These are phyloP conservation scores for Vipera latastei DNA, from an alignment of 2,797 vertebrate species.

Conservation along the genomic window DNA sequence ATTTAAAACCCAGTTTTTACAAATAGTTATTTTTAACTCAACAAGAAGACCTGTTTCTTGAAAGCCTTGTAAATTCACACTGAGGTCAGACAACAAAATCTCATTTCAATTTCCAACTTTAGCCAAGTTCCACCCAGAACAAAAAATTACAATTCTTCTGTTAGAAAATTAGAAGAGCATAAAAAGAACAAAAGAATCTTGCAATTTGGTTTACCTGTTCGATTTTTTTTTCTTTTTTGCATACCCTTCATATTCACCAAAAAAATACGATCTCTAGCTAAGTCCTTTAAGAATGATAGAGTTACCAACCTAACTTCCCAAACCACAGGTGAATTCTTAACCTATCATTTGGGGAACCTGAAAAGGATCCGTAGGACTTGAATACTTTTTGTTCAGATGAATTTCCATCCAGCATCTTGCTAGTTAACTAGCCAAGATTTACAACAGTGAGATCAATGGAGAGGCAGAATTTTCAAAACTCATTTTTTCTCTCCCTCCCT, in stretches of 20 bases:
- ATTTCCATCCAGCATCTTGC: background rate
- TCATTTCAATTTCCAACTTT: background rate
- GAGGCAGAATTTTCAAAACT: background rate
- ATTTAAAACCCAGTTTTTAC: constrained; percentile 33
- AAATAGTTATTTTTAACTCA: constrained; percentile 33
- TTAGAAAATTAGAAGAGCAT: background rate
- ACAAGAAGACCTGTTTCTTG: background rate
- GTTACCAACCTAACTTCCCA: background rate
- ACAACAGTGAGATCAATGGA: background rate
- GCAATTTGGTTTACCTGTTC: background rate
- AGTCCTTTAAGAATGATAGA: background rate
- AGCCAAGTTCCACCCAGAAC: background rate
- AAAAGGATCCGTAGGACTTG: background rate
- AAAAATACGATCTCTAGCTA: background rate
- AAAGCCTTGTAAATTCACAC: background rate
- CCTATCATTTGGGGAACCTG: background rate
- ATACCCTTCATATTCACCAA: too few species aligned
- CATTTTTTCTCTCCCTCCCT: background rate
- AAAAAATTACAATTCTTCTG: background rate
- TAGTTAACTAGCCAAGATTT: background rate
- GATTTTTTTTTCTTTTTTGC: background rate
- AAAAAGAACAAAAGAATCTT: background rate
- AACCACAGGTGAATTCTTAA: background rate
- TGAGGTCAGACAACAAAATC: background rate
- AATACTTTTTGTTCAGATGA: background rate